These are phyloP conservation scores for Xestia ashworthii DNA, from an alignment of 2,888 invertebrate genomes.

Conservation along the genomic window DNA sequence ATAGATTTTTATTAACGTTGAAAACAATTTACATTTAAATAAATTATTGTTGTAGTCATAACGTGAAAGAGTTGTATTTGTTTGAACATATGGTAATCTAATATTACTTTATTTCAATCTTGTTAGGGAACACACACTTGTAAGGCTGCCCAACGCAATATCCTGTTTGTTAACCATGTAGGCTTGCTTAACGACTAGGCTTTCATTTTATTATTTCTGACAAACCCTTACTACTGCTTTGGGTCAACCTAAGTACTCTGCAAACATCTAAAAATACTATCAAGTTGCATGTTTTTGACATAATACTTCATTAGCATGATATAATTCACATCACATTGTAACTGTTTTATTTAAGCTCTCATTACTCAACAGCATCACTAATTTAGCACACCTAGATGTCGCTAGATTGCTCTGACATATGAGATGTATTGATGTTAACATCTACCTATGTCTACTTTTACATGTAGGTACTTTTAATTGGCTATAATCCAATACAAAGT, in stretches of 20 bases:
- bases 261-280: neutral
- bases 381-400: constrained; percentile 84
- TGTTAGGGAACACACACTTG: constrained; percentile 84
- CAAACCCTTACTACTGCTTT: constrained; percentile 40
- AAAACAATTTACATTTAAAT: constrained; percentile 25
- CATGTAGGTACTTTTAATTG: constrained; percentile 88
- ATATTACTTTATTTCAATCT: constrained; percentile 88
- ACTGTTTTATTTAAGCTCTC: constrained; percentile 69
- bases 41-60: constrained; percentile 16
- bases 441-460: constrained; percentile 77
- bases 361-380: constrained; percentile 78
- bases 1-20: neutral
- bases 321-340: constrained; percentile 57
- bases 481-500: constrained; percentile 90
- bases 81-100: constrained; percentile 83
- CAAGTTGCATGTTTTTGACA: constrained; percentile 40
- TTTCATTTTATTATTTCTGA: constrained; percentile 70
- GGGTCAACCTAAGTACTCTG: constrained; percentile 10
- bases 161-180: constrained; percentile 83
- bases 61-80: constrained; percentile 79
- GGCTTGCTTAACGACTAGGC: constrained; percentile 78
- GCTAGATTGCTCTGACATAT: constrained; percentile 82
- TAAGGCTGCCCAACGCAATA: constrained; percentile 84
- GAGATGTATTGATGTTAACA: constrained; percentile 84
- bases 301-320: constrained; percentile 57